A percentile compares a stretch with the other conserved stretches of the same genome.
Evolutionary conservation across 2,888 invertebrate genomes (phyloP).

Genomic region (Tipula lateralis): DNA sequence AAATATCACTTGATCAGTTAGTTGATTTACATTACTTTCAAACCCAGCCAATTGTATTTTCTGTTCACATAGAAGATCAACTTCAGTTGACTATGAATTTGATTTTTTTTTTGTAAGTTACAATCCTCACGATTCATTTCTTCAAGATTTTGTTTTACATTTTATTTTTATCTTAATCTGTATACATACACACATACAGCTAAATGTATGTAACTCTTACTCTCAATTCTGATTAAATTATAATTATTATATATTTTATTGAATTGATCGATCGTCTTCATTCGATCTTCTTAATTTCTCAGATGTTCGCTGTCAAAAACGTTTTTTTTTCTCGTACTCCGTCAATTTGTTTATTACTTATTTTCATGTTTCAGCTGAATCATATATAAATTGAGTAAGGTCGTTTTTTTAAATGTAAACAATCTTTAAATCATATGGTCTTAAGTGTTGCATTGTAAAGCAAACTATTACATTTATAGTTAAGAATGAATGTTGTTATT

Average conservation of each 20-base stretch:
- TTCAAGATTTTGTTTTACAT: background rate
- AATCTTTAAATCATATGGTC: background rate
- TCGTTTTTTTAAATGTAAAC: background rate
- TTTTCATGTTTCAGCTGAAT: background rate
- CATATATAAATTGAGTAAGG: conserved; percentile 7
- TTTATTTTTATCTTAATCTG: background rate
- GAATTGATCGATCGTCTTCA: background rate
- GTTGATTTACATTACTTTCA: background rate
- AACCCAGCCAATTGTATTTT: background rate
- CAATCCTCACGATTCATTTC: background rate
- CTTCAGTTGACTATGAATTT: background rate
- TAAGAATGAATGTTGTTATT: background rate
- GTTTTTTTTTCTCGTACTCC: background rate
- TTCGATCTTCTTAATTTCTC: background rate
- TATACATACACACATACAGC: background rate
- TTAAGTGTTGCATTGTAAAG: background rate
- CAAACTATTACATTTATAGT: background rate
- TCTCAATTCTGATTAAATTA: background rate
- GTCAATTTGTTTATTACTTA: background rate
- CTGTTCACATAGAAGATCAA: background rate
- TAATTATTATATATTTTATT: background rate
- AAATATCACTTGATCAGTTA: background rate
- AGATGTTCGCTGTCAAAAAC: background rate
- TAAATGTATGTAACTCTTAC: background rate
- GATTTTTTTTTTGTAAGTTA: background rate